Evolutionary conservation across 2,113 vertebrate genomes (phyloP).

Genomic region (Plectropomus leopardus): DNA sequence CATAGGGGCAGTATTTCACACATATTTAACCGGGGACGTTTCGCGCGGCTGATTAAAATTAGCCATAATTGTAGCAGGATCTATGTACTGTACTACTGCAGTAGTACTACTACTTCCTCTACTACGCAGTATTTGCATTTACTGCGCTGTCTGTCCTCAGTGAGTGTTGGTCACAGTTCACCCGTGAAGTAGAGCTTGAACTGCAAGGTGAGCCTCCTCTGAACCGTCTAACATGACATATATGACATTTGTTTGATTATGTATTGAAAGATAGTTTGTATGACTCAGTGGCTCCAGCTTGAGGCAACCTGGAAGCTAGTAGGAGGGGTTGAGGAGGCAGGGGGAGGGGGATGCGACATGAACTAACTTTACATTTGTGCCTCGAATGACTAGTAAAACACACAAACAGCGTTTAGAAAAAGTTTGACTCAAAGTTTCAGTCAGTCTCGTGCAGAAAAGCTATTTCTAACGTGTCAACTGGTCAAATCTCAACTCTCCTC

Average conservation of each 20-base stretch:
- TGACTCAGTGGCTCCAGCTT: conserved; percentile 46
- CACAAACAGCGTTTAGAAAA: conserved; percentile 4
- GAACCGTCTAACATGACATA: background rate
- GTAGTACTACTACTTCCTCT: conserved; percentile 84
- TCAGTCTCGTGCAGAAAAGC: background rate
- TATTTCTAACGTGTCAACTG: background rate
- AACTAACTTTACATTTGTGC: conserved; percentile 46
- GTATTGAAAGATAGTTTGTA: conserved; percentile 4
- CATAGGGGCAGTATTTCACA: conserved; percentile 42
- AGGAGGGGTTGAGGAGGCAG: conserved; percentile 45
- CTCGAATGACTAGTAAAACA: background rate
- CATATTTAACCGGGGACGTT: conserved; percentile 32
- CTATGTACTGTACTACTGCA: conserved; percentile 78
- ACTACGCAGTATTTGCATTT: conserved; percentile 82
- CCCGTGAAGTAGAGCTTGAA: conserved; percentile 34
- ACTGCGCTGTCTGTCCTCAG: conserved; percentile 75
- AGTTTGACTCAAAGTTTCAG: conserved; percentile 50
- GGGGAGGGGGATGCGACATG: conserved; percentile 32
- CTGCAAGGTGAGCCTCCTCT: conserved; percentile 69
- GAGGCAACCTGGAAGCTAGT: conserved; percentile 27
- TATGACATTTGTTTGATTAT: background rate
- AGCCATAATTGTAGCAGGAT: conserved; percentile 56
- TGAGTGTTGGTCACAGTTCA: conserved; percentile 42
- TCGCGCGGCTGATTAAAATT: conserved; percentile 15
- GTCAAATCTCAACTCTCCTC: conserved; percentile 7